Evolutionary conservation across 2,888 invertebrate genomes (phyloP), one percentile per base, ranked within the genome.

Genomic region (Craniophora ligustri): DNA sequence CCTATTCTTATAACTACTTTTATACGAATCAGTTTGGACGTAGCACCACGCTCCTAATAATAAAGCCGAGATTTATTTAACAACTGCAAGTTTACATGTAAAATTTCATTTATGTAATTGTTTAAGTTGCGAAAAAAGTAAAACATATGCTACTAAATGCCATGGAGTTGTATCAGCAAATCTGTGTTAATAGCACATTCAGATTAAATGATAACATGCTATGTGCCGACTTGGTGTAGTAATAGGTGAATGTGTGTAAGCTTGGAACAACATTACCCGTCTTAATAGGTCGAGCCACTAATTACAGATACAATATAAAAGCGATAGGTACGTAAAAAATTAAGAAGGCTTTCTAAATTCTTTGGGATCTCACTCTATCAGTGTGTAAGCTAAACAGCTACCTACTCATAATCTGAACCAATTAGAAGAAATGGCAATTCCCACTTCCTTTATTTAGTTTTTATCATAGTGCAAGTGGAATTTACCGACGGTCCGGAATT

Each of bases 51-150:
- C 55, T 41, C 42, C 41, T 11, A 40, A 36, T 45, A 53, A 42
- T 68, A 68, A 63, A 60, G 39, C 54, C 42, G 56, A 72, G 55
- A 63, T 69, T 72, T 36, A 59, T 42, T 5, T 23, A 49, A 44
- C 42, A 66, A 56, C 51, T 60, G 48, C 42, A 53, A 53, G 50
- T 72, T 67, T 63, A 62, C 56, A 71, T 49, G 51, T 53, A 56
- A 64, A 57, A 55, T 65, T 70, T 73, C 71, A 78, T 78, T 73
- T 72, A 78, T 78, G 60, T 67, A 60, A 73, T 67, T 77, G 67
- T 72, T 76, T 72, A 60, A 68, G 59, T 68, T 66, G 59, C 62
- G 68, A 53, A 72, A 75, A 76, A 69, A 59, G 69, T 65, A 62
- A 51, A 70, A 60, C 75, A 75, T 67, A 70, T 75, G 76, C 51